These are phyloP conservation scores for Geopemphigus sp. DNA, from an alignment of 1,140 invertebrate genomes.

Conservation along the genomic window DNA sequence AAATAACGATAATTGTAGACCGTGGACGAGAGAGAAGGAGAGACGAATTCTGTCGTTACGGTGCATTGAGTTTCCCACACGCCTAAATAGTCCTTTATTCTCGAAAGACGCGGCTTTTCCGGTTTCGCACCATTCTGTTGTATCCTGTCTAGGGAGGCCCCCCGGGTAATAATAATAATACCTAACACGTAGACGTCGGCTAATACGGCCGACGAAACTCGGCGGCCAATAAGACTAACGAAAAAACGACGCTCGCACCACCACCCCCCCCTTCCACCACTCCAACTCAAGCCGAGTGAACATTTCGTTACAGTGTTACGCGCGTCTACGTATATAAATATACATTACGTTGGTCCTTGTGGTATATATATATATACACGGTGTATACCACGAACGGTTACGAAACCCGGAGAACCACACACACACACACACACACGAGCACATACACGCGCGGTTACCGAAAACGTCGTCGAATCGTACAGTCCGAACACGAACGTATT, in stretches of 20 bases:
- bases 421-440: too few species aligned
- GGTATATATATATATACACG: too few species aligned
- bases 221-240: constrained; percentile 13
- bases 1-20: constrained; percentile 21
- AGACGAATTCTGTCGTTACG: constrained; percentile 41
- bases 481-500: too few species aligned
- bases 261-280: not conserved
- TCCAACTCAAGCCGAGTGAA: not conserved
- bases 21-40: constrained; percentile 42
- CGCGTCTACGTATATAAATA: too few species aligned
- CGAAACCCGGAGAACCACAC: too few species aligned
- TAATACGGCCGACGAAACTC: constrained; percentile 23
- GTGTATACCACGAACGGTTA: too few species aligned
- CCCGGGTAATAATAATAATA: constrained; percentile 6
- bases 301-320: too few species aligned
- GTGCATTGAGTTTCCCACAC: constrained; percentile 49
- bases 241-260: not conserved
- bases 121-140: constrained; percentile 47
- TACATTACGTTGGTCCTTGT: too few species aligned
- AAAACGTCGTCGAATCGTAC: too few species aligned
- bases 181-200: constrained; percentile 39
- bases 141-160: constrained; percentile 33
- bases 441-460: too few species aligned
- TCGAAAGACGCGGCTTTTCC: constrained; percentile 48
- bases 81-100: constrained; percentile 49